phyloP scores from a whole-genome alignment of 2,113 vertebrate species.

The Apodemus speciosus region DNA sequence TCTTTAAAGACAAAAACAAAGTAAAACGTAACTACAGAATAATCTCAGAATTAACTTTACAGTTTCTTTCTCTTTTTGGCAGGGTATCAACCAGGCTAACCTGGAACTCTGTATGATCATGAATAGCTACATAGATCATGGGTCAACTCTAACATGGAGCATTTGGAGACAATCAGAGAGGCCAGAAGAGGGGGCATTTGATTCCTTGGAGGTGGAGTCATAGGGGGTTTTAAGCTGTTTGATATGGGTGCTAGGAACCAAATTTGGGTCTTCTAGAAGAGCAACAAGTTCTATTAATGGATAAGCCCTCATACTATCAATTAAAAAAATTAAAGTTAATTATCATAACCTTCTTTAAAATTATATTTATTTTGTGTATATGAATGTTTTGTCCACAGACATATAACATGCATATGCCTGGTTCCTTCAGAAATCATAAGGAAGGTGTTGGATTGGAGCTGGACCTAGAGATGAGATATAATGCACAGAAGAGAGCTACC shows the following conservation, averaged over 20 bases:
- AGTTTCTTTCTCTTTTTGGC: background rate
- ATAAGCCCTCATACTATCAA: background rate
- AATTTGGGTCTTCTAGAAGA: background rate
- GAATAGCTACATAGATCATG: background rate
- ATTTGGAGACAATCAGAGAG: background rate
- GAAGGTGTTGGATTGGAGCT: background rate
- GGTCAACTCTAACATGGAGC: background rate
- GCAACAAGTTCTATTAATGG: background rate
- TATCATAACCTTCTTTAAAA: background rate
- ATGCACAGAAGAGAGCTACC: background rate
- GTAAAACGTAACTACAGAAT: slow-evolving; percentile 19
- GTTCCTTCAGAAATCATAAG: background rate
- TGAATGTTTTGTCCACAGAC: background rate
- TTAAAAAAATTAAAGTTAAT: background rate
- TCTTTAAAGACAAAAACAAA: no score
- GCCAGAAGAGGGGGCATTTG: background rate
- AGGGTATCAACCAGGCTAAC: background rate
- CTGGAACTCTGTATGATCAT: background rate
- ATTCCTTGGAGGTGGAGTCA: background rate
- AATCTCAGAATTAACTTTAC: slow-evolving; percentile 33
- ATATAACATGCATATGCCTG: background rate
- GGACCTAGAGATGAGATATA: background rate
- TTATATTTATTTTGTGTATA: background rate
- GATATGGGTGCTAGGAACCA: background rate
- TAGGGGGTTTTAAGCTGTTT: background rate